Conservation (phyloP, 1,140 invertebrate species). For the Mizuhopecten yessoensis region DNA sequence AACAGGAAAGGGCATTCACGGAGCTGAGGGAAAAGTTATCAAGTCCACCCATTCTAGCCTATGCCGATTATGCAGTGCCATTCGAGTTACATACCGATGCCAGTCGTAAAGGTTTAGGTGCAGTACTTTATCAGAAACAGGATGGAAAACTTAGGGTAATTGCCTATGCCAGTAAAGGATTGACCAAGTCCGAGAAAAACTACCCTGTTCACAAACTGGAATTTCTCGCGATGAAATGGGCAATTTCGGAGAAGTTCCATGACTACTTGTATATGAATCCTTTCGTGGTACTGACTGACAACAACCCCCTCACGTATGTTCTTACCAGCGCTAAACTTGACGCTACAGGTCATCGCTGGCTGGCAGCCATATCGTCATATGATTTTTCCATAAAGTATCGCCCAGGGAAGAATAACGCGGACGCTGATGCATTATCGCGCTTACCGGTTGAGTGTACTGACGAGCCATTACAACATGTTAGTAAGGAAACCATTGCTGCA, state of each 20-base stretch:
- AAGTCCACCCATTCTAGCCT: conserved; percentile 12
- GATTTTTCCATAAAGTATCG: conserved; percentile 62
- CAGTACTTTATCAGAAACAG: conserved; percentile 47
- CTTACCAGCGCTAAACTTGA: conserved; percentile 59
- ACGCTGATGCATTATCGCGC: conserved; percentile 60
- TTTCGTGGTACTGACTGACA: conserved; percentile 59
- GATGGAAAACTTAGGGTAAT: conserved; percentile 45
- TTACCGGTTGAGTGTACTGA: background rate
- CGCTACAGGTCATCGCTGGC: conserved; percentile 61
- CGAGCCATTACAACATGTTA: background rate
- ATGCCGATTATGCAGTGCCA: background rate
- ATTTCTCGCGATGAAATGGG: conserved; percentile 58
- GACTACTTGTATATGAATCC: conserved; percentile 58
- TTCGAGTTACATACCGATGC: background rate
- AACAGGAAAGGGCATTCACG: too few relatives aligned
- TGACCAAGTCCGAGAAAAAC: conserved; percentile 43
- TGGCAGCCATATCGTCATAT: conserved; percentile 55
- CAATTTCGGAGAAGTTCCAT: conserved; percentile 52
- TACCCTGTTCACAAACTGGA: conserved; percentile 55
- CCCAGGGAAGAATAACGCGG: conserved; percentile 54
- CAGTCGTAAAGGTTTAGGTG: conserved; percentile 24
- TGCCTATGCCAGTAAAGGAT: background rate
- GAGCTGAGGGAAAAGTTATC: background rate
- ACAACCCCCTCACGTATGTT: conserved; percentile 64
- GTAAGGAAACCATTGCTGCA: background rate